These are phyloP conservation scores for Trachelus troglodyta DNA, from an alignment of 2,888 invertebrate genomes.

Conservation along the genomic window DNA sequence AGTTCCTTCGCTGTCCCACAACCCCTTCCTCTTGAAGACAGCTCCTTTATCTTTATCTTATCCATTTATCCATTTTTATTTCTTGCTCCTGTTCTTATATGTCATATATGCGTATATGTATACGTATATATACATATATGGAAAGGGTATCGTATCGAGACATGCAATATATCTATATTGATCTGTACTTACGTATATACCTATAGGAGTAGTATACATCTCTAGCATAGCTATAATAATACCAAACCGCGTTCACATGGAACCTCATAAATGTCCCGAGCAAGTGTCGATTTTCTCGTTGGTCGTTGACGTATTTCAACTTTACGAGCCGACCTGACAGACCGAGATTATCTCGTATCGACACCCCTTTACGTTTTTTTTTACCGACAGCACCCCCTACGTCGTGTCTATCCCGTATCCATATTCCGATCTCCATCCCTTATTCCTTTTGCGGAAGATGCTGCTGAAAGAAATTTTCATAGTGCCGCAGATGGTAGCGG, in stretches of 20 bases:
- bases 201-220: background rate
- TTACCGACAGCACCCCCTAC: background rate
- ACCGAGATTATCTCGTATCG: slow-evolving; percentile 14
- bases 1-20: background rate
- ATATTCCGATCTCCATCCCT: background rate
- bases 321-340: slow-evolving; percentile 17
- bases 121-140: too few relatives aligned
- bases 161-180: background rate
- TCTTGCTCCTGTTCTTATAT: background rate
- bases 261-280: slow-evolving; percentile 23
- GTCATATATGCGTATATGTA: background rate
- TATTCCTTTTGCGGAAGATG: background rate
- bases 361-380: background rate
- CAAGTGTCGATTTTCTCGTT: slow-evolving; percentile 21
- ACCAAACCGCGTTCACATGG: background rate
- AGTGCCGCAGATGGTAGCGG: background rate
- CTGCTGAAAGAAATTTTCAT: background rate
- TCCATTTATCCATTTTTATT: background rate
- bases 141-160: background rate
- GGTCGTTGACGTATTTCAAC: slow-evolving; percentile 17
- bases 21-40: background rate
- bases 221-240: background rate
- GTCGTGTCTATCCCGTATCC: background rate
- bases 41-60: background rate
- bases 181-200: background rate